Evolutionary conservation across 1,140 invertebrate species (phyloP), one percentile per base, ranked within the genome.

Genomic region (Phymastichus coffea): DNA sequence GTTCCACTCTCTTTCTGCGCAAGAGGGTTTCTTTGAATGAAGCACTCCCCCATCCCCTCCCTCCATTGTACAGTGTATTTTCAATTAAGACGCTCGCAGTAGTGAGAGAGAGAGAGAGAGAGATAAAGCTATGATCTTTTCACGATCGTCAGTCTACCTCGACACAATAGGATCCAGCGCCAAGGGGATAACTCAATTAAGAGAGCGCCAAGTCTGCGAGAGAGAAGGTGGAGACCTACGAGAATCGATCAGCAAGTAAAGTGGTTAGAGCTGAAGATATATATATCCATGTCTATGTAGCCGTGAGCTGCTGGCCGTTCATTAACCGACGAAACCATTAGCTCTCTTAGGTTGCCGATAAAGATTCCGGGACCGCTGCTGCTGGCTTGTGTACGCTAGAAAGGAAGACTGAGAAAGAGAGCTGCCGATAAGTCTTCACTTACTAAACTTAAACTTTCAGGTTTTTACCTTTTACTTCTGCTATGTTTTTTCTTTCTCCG

Each of bases 291-390:
- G n/a, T n/a, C n/a, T n/a, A n/a, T n/a, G n/a, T n/a, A n/a, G n/a
- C n/a, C n/a, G 23, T n/a, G 33, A 4, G 7, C 20, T 22, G 25
- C 2, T n/a, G 43, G 2, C 41, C 23, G 37, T 44, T 58, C 28
- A 51, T 58, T 58, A 51, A 17, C 26, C 25, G 47, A 14, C 20
- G 19, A 35, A 51, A 22, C 47, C 47, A 51, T 58, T 58, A 51
- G 47, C 26, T 22, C 17, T 17, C 2, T n/a, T n/a, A 17, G 26
- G 19, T 58, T 58, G 51, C 51, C 37, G 47, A 44, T 51, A 51
- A 58, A 43, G 38, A 58, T 51, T 26, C n/a, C n/a, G n/a, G n/a
- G n/a, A n/a, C n/a, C n/a, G 1, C 17, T 6, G 19, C 10, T 4
- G n/a, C 17, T 8, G 3, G 23, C 8, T n/a, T 2, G 17, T 44